A percentile compares a stretch with the other conserved stretches of the same genome.
These are phyloP conservation scores for Sterrhoptilus dennistouni DNA, from an alignment of 2,113 vertebrate genomes.

Conservation along the genomic window DNA sequence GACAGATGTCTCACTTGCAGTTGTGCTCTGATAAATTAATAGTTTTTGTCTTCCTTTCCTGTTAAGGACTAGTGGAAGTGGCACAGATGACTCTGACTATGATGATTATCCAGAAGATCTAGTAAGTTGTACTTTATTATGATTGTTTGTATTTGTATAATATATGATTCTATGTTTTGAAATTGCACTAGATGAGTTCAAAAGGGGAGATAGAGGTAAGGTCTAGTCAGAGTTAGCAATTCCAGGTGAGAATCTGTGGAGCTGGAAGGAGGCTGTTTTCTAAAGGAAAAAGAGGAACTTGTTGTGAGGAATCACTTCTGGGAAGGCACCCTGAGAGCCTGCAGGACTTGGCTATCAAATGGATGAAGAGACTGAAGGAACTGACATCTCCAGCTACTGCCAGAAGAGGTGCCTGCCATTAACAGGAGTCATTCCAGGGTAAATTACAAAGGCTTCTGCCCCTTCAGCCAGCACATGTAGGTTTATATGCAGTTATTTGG, in stretches of 20 bases:
- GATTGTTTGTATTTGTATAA: background rate
- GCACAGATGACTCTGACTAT: slow-evolving; percentile 77
- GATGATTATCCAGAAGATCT: slow-evolving; percentile 76
- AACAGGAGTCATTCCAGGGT: background rate
- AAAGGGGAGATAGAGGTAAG: background rate
- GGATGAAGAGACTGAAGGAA: background rate
- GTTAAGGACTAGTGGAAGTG: slow-evolving; percentile 72
- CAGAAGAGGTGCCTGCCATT: background rate
- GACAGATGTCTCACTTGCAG: background rate
- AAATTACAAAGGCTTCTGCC: background rate
- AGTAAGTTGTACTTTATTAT: slow-evolving; percentile 69
- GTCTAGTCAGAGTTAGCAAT: background rate
- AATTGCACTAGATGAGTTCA: background rate
- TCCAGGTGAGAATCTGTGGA: background rate
- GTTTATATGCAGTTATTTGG: background rate
- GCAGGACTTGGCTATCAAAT: background rate
- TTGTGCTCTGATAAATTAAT: background rate
- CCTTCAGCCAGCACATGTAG: background rate
- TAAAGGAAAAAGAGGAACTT: background rate
- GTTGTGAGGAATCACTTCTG: background rate
- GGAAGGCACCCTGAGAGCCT: background rate
- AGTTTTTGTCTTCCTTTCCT: background rate
- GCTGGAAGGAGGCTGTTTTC: background rate
- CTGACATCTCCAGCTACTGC: accelerated
- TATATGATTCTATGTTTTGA: background rate